Evolutionary conservation across 37 sponge, comb jelly and placozoan genomes (phyloP), one percentile per base, ranked within the genome.

Genomic region (Tethya wilhelma): DNA sequence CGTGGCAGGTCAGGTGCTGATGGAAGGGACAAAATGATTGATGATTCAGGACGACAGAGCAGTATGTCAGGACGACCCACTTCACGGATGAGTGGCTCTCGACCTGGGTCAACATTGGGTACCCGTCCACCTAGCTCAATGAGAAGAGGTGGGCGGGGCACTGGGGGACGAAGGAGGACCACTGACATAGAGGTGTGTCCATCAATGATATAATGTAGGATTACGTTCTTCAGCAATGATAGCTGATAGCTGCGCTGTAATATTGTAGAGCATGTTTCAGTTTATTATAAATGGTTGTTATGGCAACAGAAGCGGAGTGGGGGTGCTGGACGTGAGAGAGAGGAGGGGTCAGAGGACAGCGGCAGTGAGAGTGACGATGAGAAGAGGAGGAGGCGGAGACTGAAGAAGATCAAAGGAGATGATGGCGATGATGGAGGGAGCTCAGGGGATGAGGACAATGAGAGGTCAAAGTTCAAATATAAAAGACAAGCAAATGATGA

Each of bases 91-190:
- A 25, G 44, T 1, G 38, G 62, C 23, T 84, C 85, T 20, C 33
- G 85, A 25, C 85, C 85, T 1, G 37, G 77, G 5, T 84, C 85
- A n/a, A 46, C 44, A 19, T 30, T 67, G n/a, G 67, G 56, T 4
- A 64, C 40, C 23, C 69, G 77, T 17, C 59, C 69, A 12, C 23
- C 44, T 19, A 69, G 69, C 32, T 75, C 68, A 26, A 37, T 58
- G 42, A 71, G 66, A 25, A 29, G n/a, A 20, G 53, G 64, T 1
- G 44, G 62, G 22, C 20, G 20, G 29, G 71, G 29, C 3, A 25
- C 25, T n/a, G 29, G 6, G 7, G 5, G 25, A 34, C 69, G 71
- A n/a, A 70, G 57, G 67, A 78, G 36, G 40, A 56, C 30, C 3
- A 14, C 29, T 55, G 65, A 67, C 25, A 1, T 68, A 22, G 69